Evolutionary conservation across 2,888 invertebrate genomes (phyloP).

Genomic region (Drosophila emarginata): DNA sequence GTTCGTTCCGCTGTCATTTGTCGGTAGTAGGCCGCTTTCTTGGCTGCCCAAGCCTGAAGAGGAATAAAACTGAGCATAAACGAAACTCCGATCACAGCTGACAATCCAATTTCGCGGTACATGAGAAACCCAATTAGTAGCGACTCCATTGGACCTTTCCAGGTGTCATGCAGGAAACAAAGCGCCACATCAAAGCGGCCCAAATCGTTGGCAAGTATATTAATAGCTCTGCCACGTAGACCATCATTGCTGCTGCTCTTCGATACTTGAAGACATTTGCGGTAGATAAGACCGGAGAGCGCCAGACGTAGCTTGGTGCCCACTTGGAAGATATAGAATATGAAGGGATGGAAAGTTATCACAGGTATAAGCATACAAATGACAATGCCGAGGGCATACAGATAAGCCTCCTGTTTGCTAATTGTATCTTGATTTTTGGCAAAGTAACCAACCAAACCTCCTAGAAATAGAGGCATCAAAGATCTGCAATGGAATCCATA

Average conservation of each 20-base stretch:
- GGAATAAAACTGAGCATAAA: conserved; percentile 89
- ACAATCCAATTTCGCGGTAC: conserved; percentile 85
- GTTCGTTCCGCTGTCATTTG: conserved; percentile 89
- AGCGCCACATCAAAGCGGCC: conserved; percentile 95
- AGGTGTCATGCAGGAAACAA: conserved; percentile 93
- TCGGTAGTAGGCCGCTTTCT: conserved; percentile 86
- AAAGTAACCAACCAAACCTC: conserved; percentile 87
- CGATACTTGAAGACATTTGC: conserved; percentile 88
- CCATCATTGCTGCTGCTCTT: conserved; percentile 93
- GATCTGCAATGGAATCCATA: conserved; percentile 82
- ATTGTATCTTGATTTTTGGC: conserved; percentile 83
- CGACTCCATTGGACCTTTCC: conserved; percentile 91
- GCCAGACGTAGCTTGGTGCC: conserved; percentile 89
- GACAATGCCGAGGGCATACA: conserved; percentile 87
- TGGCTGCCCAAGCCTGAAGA: conserved; percentile 88
- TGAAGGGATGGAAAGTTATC: conserved; percentile 88
- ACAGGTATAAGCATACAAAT: conserved; percentile 84
- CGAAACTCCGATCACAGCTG: conserved; percentile 88
- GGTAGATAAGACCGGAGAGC: conserved; percentile 88
- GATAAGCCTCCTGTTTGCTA: conserved; percentile 85
- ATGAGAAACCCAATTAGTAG: conserved; percentile 83
- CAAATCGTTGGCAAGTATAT: conserved; percentile 97
- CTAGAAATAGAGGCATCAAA: conserved; percentile 86
- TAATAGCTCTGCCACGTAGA: conserved; percentile 90
- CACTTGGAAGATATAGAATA: conserved; percentile 87